A percentile compares a stretch with the other conserved stretches of the same genome.
Conservation (phyloP, 2,888 invertebrate genomes). For the Cerceris ruficornis region DNA sequence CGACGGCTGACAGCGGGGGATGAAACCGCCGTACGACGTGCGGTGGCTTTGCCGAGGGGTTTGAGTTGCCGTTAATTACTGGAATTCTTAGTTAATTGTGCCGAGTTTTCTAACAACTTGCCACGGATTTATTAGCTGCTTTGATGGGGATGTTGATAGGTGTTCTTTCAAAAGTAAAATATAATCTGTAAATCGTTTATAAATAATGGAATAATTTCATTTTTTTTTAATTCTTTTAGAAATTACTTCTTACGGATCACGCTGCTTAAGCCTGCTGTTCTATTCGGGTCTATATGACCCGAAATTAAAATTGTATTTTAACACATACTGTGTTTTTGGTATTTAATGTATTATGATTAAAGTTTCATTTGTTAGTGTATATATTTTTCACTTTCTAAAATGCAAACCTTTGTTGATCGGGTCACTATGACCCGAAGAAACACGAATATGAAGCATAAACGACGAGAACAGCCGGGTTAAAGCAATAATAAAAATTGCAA, state of each 20-base stretch:
- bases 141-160: slow-evolving; percentile 12
- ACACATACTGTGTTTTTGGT: too few species aligned
- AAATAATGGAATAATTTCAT: background rate
- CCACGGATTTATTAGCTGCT: slow-evolving; percentile 8
- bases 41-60: slow-evolving; percentile 13
- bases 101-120: slow-evolving; percentile 4
- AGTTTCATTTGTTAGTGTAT: too few species aligned
- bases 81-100: slow-evolving; percentile 51
- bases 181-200: background rate
- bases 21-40: slow-evolving; percentile 9
- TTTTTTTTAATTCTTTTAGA: too few species aligned
- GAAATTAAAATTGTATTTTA: too few species aligned
- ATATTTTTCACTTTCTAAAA: too few species aligned
- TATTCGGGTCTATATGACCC: too few species aligned
- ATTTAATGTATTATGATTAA: too few species aligned
- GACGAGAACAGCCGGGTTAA: too few species aligned
- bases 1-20: slow-evolving; percentile 29
- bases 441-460: too few species aligned
- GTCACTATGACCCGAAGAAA: too few species aligned
- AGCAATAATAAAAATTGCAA: background rate
- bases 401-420: too few species aligned
- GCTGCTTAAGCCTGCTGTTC: too few species aligned
- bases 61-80: slow-evolving; percentile 53
- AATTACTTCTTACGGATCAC: background rate
- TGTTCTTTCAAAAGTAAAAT: background rate